Conservation (phyloP, 23 tunicate genomes). For the Phallusia fumigata region DNA sequence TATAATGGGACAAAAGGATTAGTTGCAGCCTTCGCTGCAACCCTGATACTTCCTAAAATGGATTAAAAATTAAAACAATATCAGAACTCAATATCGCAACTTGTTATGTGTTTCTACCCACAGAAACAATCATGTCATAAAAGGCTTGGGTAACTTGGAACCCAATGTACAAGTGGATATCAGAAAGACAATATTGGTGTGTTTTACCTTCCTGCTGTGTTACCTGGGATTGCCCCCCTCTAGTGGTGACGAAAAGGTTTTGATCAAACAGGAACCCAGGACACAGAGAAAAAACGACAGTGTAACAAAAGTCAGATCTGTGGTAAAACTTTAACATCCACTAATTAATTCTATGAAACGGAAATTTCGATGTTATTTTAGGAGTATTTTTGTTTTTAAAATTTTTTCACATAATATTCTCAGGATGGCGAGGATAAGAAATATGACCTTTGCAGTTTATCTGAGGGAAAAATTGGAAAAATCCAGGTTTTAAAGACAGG, state of each 20-base stretch:
- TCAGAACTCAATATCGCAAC: too few relatives aligned
- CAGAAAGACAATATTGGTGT: slow-evolving; percentile 30
- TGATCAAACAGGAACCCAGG: not conserved
- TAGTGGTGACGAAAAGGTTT: slow-evolving; percentile 8
- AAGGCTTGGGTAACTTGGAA: too few relatives aligned
- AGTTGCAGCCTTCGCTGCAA: too few relatives aligned
- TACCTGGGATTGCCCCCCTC: slow-evolving; percentile 67
- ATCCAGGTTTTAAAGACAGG: slow-evolving; percentile 78
- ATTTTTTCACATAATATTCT: too few relatives aligned
- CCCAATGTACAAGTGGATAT: too few relatives aligned
- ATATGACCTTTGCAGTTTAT: slow-evolving; percentile 41
- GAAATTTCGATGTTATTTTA: not conserved
- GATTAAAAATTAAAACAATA: too few relatives aligned
- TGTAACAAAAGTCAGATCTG: not conserved
- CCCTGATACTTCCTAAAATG: too few relatives aligned
- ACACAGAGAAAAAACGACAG: not conserved
- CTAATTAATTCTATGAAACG: not conserved
- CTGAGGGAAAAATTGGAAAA: slow-evolving; percentile 80
- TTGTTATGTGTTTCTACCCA: too few relatives aligned
- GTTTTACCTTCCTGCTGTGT: slow-evolving; percentile 65
- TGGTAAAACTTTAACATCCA: not conserved
- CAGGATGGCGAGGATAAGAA: not conserved
- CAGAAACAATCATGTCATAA: too few relatives aligned
- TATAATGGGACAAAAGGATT: too few relatives aligned
- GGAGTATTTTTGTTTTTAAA: too few relatives aligned